Percentiles rank a stretch among this genome's conserved stretches.
phyloP scores from a whole-genome alignment of 2,888 invertebrate genomes.

The Himalopsyche kuldschensis region DNA sequence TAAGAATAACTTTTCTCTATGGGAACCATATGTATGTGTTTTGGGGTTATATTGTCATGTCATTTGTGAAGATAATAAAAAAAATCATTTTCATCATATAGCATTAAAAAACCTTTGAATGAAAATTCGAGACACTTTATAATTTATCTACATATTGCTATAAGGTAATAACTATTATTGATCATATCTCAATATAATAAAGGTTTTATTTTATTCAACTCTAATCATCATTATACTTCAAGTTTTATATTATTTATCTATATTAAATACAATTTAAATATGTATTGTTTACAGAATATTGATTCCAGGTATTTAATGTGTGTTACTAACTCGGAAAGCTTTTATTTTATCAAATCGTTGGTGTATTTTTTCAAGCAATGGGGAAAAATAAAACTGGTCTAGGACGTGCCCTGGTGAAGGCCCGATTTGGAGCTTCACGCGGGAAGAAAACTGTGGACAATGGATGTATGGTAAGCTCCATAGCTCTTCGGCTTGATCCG shows the following conservation, averaged over 20 bases:
- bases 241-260: background rate
- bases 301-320: background rate
- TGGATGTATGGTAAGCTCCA: slow-evolving; percentile 68
- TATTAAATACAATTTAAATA: background rate
- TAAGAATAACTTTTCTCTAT: background rate
- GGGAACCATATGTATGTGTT: background rate
- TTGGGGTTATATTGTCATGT: background rate
- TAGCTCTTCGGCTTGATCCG: background rate
- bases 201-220: too few relatives aligned
- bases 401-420: slow-evolving; percentile 74
- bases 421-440: slow-evolving; percentile 69
- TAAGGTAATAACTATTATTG: too few relatives aligned
- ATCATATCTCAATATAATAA: too few relatives aligned
- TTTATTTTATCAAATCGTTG: background rate
- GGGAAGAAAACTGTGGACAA: slow-evolving; percentile 68
- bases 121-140: too few relatives aligned
- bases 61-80: background rate
- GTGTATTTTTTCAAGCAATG: slow-evolving; percentile 56
- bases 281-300: background rate
- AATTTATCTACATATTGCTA: too few relatives aligned
- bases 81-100: background rate
- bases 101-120: too few relatives aligned
- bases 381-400: slow-evolving; percentile 72
- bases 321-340: background rate
- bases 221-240: too few relatives aligned